Evolutionary conservation across 2,888 invertebrate species (phyloP).

Genomic region (Nineta flava): DNA sequence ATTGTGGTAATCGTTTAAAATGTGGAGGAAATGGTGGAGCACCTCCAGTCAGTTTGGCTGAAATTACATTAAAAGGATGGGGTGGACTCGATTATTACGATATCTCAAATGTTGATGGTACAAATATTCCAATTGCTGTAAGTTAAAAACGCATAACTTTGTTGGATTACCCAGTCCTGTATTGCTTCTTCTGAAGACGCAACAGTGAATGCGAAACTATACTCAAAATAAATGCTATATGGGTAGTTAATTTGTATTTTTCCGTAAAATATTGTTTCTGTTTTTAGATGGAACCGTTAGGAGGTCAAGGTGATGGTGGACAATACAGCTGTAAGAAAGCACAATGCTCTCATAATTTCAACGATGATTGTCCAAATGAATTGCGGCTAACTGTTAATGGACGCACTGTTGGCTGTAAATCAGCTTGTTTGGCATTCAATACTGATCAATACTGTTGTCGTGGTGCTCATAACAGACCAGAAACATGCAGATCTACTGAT

Average conservation of each 20-base stretch:
- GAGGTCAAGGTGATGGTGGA: conserved; percentile 18
- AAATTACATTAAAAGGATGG: conserved; percentile 26
- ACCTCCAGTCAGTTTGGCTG: conserved; percentile 27
- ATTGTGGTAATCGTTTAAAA: conserved; percentile 25
- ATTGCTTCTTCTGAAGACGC: no score
- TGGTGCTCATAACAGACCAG: conserved; percentile 24
- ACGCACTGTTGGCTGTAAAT: conserved; percentile 27
- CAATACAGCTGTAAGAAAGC: conserved; percentile 24
- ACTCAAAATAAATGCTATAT: no score
- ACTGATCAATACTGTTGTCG: conserved; percentile 32
- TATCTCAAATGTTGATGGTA: conserved; percentile 33
- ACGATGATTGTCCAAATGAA: conserved; percentile 24
- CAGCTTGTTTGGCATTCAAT: conserved; percentile 29
- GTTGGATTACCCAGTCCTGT: no score
- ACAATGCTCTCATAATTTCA: conserved; percentile 22
- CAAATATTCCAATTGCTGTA: conserved; percentile 24
- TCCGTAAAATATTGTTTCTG: background rate
- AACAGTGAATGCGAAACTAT: no score
- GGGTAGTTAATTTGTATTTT: background rate
- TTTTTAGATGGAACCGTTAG: conserved; percentile 19
- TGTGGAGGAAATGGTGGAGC: conserved; percentile 29
- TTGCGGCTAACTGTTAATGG: conserved; percentile 17
- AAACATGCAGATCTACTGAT: conserved; percentile 24
- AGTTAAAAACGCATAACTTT: conserved; percentile 12
- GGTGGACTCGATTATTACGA: conserved; percentile 30